These are phyloP conservation scores for Conus ventricosus DNA, from an alignment of 1,140 invertebrate genomes.

Conservation along the genomic window DNA sequence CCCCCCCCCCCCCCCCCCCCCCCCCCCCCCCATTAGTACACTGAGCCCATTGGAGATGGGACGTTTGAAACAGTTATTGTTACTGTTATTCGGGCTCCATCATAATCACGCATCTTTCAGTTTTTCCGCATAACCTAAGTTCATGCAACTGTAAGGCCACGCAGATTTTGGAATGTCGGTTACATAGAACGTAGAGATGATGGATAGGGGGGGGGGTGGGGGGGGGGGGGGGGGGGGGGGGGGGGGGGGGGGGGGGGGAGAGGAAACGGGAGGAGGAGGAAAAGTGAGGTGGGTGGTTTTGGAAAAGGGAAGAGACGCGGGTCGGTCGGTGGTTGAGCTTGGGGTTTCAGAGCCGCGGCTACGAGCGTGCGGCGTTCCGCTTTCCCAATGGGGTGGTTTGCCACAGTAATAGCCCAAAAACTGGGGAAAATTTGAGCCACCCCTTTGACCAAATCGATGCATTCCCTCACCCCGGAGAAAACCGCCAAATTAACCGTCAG, in stretches of 20 bases:
- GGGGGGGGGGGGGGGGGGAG: background rate
- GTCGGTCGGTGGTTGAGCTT: too few relatives aligned
- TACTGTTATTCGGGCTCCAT: too few relatives aligned
- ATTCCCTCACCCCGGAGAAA: background rate
- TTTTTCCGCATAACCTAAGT: too few relatives aligned
- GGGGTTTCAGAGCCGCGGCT: background rate
- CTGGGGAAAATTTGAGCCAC: background rate
- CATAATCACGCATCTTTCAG: too few relatives aligned
- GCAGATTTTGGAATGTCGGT: too few relatives aligned
- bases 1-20: too few relatives aligned
- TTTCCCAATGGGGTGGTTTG: background rate
- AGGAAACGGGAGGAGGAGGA: background rate
- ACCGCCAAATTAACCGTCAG: too few relatives aligned
- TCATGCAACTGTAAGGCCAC: too few relatives aligned
- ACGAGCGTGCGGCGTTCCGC: background rate
- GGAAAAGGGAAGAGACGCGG: background rate
- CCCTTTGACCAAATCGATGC: slow-evolving; percentile 18
- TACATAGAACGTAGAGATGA: too few relatives aligned
- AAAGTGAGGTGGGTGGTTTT: background rate
- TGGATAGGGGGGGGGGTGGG: background rate
- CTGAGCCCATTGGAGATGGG: too few relatives aligned
- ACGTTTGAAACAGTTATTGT: too few relatives aligned
- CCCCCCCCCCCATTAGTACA: too few relatives aligned
- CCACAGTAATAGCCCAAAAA: slow-evolving; percentile 14
- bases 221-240: background rate